Evolutionary conservation across 2,113 vertebrate genomes (phyloP), one percentile per base, ranked within the genome.

Genomic region (Cryptoleucopteryx plumbea): DNA sequence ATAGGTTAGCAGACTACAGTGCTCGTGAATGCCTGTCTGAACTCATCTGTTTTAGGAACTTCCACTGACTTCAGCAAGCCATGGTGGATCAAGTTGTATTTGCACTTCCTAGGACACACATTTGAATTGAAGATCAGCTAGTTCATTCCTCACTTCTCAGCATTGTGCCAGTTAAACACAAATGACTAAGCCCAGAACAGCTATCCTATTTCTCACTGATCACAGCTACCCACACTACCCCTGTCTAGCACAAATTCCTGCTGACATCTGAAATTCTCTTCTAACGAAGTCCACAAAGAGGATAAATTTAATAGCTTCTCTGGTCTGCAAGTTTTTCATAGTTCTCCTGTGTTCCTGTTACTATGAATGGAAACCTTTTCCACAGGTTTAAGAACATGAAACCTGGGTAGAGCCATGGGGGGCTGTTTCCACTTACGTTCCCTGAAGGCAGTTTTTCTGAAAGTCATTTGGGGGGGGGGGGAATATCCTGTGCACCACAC

Each of bases 241-340:
- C 56, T 43, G 59, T 80, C 79, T 86, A 96, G 83, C 63, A 94
- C 50, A 78, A 78, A 95, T 93, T 92, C 71, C 79, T 91, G 93
- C 92, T 92, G 90, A 91, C 67, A 67, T 88, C 58, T 68, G 92
- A 94, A 92, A 96, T 96, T 90, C 65, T 55, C 73, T 86, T 70
- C 53, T 92, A 88, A 93, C 85, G 78, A 62, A 94, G 59, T 91
- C 59, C 38, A 32, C 27, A 25, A 42, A 3, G 18, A 91, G 81
- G n/a, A 82, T 63, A 26, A 94, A 90, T 52, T 63, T 75, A 97
- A 77, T 14, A 85, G 55, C 50, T 93, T 83, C 62, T 86, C 74
- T 58, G 47, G 22, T 62, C 74, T 87, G 79, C 55, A 85, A 45
- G 74, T 31, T 94, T 88, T 88, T 40, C 74, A 80, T 63, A 43